Conservation (phyloP, 2,113 vertebrate genomes). For the Ciconia stormi region DNA sequence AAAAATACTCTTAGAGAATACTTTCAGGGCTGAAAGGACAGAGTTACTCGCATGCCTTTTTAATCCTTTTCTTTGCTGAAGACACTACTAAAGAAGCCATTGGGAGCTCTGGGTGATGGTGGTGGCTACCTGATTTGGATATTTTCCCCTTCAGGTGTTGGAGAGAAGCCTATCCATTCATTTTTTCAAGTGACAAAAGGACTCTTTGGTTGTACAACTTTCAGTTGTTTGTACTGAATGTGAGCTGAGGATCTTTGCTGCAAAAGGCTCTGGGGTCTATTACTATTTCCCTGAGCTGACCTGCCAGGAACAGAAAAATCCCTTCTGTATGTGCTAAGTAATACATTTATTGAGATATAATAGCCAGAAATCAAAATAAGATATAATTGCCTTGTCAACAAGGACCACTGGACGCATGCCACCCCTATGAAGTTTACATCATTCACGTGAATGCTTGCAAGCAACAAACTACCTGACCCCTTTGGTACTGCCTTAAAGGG, state of each 20-base stretch:
- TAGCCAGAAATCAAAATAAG: background rate
- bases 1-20: background rate
- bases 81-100: background rate
- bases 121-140: background rate
- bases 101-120: background rate
- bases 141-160: background rate
- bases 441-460: background rate
- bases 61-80: background rate
- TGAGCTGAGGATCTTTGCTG: background rate
- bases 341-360: background rate
- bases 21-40: background rate
- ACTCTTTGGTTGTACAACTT: background rate
- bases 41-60: background rate
- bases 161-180: background rate
- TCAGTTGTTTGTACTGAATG: background rate
- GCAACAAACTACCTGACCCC: background rate
- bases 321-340: background rate
- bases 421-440: background rate
- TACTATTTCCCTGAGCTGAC: background rate
- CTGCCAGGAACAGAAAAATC: background rate
- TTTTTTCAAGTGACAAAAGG: background rate
- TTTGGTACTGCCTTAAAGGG: background rate
- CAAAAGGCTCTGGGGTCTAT: background rate
- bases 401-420: background rate
- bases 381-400: background rate